These are phyloP conservation scores for Bubo blakistoni DNA, from an alignment of 2,113 vertebrate species.

Conservation along the genomic window DNA sequence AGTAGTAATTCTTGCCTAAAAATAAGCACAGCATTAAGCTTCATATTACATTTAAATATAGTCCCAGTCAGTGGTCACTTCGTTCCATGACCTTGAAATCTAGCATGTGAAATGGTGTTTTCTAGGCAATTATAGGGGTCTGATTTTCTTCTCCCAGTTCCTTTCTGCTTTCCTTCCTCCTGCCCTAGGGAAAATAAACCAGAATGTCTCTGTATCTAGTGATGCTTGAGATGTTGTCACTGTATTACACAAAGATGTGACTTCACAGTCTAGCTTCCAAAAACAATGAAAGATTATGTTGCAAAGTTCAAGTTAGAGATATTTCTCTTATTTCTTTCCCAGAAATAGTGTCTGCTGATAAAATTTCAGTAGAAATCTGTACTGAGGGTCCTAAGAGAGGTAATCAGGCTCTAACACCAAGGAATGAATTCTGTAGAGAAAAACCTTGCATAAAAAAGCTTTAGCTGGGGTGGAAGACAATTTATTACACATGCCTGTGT, in stretches of 20 bases:
- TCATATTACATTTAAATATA: background rate
- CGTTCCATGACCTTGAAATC: background rate
- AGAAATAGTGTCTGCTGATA: background rate
- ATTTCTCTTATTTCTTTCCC: background rate
- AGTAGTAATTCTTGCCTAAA: background rate
- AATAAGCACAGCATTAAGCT: background rate
- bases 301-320: background rate
- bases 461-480: background rate
- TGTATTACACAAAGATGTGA: background rate
- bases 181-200: background rate
- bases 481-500: background rate
- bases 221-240: background rate
- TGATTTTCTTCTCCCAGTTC: background rate
- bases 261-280: background rate
- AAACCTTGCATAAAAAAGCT: background rate
- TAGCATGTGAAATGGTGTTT: background rate
- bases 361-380: background rate
- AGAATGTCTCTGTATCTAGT: background rate
- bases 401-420: background rate
- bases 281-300: background rate
- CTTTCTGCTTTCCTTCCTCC: background rate
- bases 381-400: background rate
- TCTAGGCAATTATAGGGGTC: background rate
- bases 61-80: background rate
- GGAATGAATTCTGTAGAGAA: background rate